Evolutionary conservation across 2,113 vertebrate species (phyloP), one percentile per base, ranked within the genome.

Genomic region (Podarcis muralis): DNA sequence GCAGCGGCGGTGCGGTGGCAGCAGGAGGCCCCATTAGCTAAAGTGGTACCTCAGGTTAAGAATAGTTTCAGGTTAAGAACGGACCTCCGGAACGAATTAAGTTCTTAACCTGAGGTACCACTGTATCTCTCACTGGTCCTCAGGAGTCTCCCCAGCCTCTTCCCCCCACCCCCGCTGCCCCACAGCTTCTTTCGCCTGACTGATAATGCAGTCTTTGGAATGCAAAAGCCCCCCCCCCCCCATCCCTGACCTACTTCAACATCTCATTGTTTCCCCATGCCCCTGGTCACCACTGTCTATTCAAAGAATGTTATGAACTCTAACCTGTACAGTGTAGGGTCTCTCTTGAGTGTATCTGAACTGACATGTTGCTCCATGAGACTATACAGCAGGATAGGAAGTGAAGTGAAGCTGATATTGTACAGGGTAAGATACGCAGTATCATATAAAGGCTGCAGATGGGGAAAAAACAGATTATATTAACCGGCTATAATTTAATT

Each of bases 351-450:
- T 62, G 97, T 97, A 66, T 99, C 99, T 89, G 97, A 96, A 94
- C 98, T 96, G 77, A 99, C 97, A 87, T 99, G 99, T 93, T 99
- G 99, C 95, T 99, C 99, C 88, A 98, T 98, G 68, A 99, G 98
- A 93, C 99, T 98, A 81, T 99, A 99, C 90, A 99, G 96, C 81
- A 99, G 98, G 91, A 99, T 99, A 91, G 99, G 99, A 92, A 99
- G 98, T 83, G 99, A 99, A 9, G 99, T 99, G 95, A 99, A 99
- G 97, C 99, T 99, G 97, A 99, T 99, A 97, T 99, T 99, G 97
- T 99, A 99, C 88, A 99, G 97, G 30, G 99, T 99, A 95, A 99
- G 96, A 96, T 99, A 99, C 22, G 99, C 99, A 0, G 99, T 99
- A 88, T 99, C 99, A 1, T 99, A 99, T 90, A 99, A 97, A 69